phyloP scores from a whole-genome alignment of 53 echinoderm and acorn worm genomes.

The Echinarachnius parma region DNA sequence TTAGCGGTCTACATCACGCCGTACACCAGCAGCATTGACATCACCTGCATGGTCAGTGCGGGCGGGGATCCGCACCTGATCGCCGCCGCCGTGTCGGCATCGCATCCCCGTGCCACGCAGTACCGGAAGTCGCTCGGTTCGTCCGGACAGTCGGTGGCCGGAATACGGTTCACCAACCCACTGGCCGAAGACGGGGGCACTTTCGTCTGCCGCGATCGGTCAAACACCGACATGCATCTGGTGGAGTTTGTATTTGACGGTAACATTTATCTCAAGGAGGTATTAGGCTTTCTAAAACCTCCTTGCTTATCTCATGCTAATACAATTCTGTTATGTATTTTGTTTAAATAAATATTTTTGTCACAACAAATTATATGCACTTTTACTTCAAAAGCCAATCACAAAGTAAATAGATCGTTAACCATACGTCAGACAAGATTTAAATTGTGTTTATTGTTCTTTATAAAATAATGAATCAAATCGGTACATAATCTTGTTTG shows the following conservation, averaged over 20 bases:
- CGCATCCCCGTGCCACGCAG: neutral
- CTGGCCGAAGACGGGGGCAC: conserved; percentile 12
- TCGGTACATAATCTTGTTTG: no score
- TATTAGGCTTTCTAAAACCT: no score
- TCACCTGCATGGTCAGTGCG: conserved; percentile 18
- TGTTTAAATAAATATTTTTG: no score
- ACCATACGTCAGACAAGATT: no score
- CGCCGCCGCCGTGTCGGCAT: conserved; percentile 10
- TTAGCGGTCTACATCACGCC: conserved; percentile 24
- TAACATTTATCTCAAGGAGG: conserved; percentile 4
- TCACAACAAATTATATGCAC: no score
- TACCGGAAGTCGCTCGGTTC: neutral
- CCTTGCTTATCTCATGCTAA: no score
- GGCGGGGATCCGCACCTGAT: neutral
- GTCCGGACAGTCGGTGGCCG: neutral
- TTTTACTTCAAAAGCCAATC: no score
- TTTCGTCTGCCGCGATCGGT: conserved; percentile 2
- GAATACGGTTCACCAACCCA: neutral
- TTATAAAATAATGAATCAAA: no score
- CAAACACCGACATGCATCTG: conserved; percentile 2
- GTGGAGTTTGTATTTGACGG: conserved; percentile 25
- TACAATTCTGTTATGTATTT: no score
- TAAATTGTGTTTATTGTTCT: no score
- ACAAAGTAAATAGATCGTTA: no score
- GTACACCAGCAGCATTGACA: conserved; percentile 9